Base-by-base conservation (phyloP, 2,113 vertebrate genomes). In the Rhinolophus ferrumequinum region DNA sequence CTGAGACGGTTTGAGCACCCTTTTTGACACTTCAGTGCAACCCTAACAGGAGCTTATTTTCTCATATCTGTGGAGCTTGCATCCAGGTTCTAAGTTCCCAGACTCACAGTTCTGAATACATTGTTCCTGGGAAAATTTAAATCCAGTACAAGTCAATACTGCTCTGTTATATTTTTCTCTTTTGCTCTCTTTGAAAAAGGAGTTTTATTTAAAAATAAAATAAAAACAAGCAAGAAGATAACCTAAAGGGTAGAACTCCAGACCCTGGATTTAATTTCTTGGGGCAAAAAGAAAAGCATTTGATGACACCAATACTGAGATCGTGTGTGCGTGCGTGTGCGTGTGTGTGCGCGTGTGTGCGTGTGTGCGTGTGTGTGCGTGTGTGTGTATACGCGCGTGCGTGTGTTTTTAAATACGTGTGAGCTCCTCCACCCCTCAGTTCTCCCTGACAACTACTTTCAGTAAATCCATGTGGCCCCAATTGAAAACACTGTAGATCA, bases 211-310 rank as follows among this genome's bases (percentile, higher is more conserved):
- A 62, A 83, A 97, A 97, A 95, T 93, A 83, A 26, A 81, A 88
- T 28, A 75, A 67, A 70, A 11, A 81, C 2, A 97, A 98, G 97
- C 15, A 94, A 92, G 44, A 73, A 75, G 38, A 93, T 95, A 96
- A 96, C 84, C 89, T 97, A 79, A 95, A 97, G 93, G 82, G 72
- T 70, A 98, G 8, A 15, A 88, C 24, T 97, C 83, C 79, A 94
- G 90, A 79, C 79, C 56, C 85, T 98, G 89, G 4, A 93, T 98
- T 98, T 97, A 97, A 97, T 98, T 98, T 97, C 85, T 95, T 50
- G 8, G 75, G 58, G 21, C 19, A 93, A 62, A 95, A 92, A 95
- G 79, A 97, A 98, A 98, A 93, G 14, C 80, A 96, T 94, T 90
- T 92, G 83, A 97, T 94, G 97, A 94, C 22, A 96, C 64, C 94